Evolutionary conservation across 2,797 vertebrate species (phyloP), one percentile per base, ranked within the genome.

Genomic region (Pangasius macronema): DNA sequence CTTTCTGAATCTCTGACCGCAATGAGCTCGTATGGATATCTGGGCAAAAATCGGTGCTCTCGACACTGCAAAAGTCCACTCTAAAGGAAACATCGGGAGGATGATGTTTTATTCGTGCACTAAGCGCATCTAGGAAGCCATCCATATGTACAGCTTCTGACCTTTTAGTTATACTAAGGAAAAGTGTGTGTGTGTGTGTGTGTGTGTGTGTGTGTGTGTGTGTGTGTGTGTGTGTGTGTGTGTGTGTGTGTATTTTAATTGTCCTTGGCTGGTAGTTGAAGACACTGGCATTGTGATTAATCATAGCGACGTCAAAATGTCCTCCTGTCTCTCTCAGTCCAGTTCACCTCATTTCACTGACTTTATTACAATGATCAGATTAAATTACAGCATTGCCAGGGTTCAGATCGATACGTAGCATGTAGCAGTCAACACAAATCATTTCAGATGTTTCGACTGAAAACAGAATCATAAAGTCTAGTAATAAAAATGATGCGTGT

Each of bases 251-350:
- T 51, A 5, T 81, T n/a, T 33, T 9, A 59, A 86, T 24, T 86
- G 85, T 65, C 59, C 68, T 67, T 82, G 79, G 22, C 80, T 88
- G 83, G 42, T 85, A 51, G 61, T 30, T 51, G 51, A 5, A 53
- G 68, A 81, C 77, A 1, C 49, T 82, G 63, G 65, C 51, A 51
- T 61, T 82, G 42, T 61, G 16, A 87, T 85, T 76, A 85, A 70
- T 67, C 61, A 79, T 30, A 53, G 20, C 59, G 33, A 39, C 14
- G 27, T 67, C 86, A 59, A 24, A 57, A 80, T 67, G 57, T 86
- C 49, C 63, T 39, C 59, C 36, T 70, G 9, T 83, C 30, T 72
- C 59, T 79, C 72, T 57, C 59, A 20, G 55, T 42, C 42, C 79
- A 61, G 22, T 65, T 82, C 49, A 82, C n/a, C 3, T 83, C 42